Percentiles rank a stretch among this genome's conserved stretches.
phyloP scores from a whole-genome alignment of 1,140 invertebrate genomes.

The Aleiodes sp. region DNA sequence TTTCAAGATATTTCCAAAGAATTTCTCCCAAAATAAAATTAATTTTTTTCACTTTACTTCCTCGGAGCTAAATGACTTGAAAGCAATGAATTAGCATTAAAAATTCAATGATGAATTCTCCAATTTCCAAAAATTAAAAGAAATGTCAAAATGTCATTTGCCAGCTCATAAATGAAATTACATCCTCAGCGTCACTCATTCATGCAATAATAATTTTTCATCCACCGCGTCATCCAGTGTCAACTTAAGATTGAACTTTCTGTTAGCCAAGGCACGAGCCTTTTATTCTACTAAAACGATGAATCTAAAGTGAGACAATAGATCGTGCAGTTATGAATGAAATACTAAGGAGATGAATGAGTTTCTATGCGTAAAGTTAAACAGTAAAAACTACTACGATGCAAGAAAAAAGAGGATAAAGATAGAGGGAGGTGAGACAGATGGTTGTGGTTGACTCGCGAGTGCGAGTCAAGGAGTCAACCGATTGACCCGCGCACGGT shows the following conservation, averaged over 20 bases:
- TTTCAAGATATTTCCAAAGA: too few relatives aligned
- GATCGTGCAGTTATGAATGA: background rate
- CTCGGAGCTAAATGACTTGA: too few relatives aligned
- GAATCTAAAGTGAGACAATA: background rate
- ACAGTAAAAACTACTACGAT: slow-evolving; percentile 31
- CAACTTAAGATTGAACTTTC: background rate
- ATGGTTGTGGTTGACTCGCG: slow-evolving; percentile 47
- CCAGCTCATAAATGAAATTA: background rate
- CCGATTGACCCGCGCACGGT: slow-evolving; percentile 49
- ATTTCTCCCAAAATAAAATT: too few relatives aligned
- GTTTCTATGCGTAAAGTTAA: slow-evolving; percentile 11
- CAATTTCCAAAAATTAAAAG: background rate
- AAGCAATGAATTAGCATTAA: background rate
- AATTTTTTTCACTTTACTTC: too few relatives aligned
- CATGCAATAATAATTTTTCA: slow-evolving; percentile 3
- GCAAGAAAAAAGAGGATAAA: slow-evolving; percentile 38
- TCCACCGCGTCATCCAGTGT: background rate
- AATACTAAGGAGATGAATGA: background rate
- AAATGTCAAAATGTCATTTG: background rate
- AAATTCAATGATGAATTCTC: background rate
- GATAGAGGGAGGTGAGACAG: slow-evolving; percentile 47
- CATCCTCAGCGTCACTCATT: background rate
- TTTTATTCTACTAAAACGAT: background rate
- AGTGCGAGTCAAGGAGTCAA: slow-evolving; percentile 50
- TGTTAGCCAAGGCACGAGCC: background rate